Evolutionary conservation across 2,797 vertebrate species (phyloP).

Genomic region (Hypotaenidia philippensis): DNA sequence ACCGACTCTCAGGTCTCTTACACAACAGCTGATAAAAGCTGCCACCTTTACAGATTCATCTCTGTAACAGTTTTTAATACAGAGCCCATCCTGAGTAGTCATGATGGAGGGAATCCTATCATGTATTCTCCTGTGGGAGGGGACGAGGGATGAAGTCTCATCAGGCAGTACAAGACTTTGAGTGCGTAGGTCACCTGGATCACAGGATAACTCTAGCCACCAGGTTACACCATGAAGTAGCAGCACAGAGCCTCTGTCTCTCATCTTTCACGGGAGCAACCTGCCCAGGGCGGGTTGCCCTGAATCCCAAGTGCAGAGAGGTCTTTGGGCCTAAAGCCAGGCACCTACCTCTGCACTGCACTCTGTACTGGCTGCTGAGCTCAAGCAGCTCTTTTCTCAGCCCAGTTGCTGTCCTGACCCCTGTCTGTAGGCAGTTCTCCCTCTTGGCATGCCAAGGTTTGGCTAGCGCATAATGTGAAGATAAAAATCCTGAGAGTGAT

Average conservation of each 20-base stretch:
- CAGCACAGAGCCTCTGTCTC: neutral
- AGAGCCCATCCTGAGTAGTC: neutral
- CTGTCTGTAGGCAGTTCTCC: neutral
- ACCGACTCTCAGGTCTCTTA: neutral
- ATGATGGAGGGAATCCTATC: neutral
- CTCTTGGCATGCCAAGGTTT: neutral
- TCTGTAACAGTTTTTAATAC: neutral
- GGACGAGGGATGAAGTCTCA: neutral
- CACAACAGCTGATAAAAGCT: neutral
- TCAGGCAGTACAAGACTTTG: neutral
- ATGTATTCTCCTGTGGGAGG: neutral
- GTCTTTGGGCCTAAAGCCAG: neutral
- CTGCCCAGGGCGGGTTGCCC: neutral
- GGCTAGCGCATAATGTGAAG: neutral
- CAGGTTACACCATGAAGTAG: neutral
- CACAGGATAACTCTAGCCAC: neutral
- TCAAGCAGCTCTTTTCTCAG: neutral
- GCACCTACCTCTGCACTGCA: neutral
- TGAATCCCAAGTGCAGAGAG: neutral
- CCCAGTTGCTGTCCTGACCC: neutral
- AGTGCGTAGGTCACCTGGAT: neutral
- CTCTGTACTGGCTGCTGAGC: neutral
- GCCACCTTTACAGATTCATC: neutral
- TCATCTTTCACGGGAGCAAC: neutral
- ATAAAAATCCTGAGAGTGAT: neutral